phyloP scores from a whole-genome alignment of 2,113 vertebrate genomes.

The Etia nguti region DNA sequence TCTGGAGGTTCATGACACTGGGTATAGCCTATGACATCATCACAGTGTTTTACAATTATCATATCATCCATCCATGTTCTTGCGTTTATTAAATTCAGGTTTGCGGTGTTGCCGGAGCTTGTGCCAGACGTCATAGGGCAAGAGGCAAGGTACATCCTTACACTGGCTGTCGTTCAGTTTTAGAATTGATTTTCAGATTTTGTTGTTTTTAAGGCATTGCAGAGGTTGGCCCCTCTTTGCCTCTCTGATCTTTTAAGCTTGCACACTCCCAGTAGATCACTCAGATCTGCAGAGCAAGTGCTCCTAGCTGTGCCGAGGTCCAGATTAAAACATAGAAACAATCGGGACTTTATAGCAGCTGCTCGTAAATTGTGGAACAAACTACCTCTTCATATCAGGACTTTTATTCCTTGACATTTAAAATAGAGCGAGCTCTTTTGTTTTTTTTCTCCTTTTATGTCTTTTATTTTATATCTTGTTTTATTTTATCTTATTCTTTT shows the following conservation, averaged over 20 bases:
- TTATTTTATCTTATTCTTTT: not conserved
- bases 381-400: not conserved
- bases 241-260: not conserved
- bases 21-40: not conserved
- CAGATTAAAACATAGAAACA: not conserved
- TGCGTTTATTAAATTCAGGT: not conserved
- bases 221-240: not conserved
- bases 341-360: not conserved
- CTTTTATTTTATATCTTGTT: not conserved
- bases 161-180: not conserved
- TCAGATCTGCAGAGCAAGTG: not conserved
- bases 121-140: not conserved
- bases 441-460: not conserved
- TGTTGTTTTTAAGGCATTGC: not conserved
- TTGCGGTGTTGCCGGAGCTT: rapidly evolving
- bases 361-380: not conserved
- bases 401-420: not conserved
- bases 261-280: not conserved
- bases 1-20: not conserved
- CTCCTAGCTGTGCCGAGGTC: not conserved
- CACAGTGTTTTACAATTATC: not conserved
- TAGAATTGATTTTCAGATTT: not conserved
- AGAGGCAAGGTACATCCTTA: not conserved
- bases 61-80: not conserved
- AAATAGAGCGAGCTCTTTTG: not conserved